Percentiles rank a stretch among this genome's conserved stretches.
Evolutionary conservation across 2,113 vertebrate genomes (phyloP).

Genomic region (Crotalus viridis): DNA sequence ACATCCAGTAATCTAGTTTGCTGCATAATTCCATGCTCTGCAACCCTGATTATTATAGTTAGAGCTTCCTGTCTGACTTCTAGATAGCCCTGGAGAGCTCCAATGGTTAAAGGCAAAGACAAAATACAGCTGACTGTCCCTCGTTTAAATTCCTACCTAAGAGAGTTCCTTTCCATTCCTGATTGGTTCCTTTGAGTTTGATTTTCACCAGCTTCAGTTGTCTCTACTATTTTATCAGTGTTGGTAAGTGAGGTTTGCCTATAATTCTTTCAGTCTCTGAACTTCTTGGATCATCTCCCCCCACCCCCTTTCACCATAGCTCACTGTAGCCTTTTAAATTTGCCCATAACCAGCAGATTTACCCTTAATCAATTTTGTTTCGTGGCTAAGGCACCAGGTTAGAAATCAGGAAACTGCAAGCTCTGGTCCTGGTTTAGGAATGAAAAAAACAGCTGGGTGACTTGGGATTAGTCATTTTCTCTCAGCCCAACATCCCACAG

Average conservation of each 20-base stretch:
- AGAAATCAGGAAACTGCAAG: neutral
- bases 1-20: neutral
- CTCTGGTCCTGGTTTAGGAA: neutral
- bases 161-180: neutral
- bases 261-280: neutral
- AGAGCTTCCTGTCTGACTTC: neutral
- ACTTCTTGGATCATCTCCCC: neutral
- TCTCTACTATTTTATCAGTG: neutral
- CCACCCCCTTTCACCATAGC: neutral
- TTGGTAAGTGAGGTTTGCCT: neutral
- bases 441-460: neutral
- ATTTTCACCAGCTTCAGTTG: neutral
- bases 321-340: neutral
- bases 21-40: neutral
- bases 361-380: too few species aligned
- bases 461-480: neutral
- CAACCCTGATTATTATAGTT: neutral
- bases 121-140: neutral
- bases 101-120: neutral
- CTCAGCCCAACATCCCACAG: neutral
- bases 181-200: neutral
- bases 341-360: neutral
- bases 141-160: neutral
- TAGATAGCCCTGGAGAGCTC: neutral
- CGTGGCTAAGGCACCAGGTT: neutral